Evolutionary conservation across 2,113 vertebrate genomes (phyloP), one percentile per base, ranked within the genome.

Genomic region (Eulemur rufifrons): DNA sequence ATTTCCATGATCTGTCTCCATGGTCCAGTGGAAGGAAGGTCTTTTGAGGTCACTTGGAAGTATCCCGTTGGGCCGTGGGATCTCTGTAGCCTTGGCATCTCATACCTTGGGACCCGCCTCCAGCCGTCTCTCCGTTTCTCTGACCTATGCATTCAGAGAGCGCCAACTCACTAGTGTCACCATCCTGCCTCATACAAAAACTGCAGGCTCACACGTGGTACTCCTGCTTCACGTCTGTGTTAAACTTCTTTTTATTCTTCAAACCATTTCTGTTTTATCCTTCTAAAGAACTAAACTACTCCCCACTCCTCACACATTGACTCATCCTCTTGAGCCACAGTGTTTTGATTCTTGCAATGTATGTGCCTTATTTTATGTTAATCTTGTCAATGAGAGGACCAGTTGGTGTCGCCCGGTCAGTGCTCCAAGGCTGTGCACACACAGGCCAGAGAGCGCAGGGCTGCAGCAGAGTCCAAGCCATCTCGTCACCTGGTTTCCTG

Each of bases 281-380:
- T 86, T 94, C 74, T 89, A 78, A 94, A 9, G 52, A 85, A 73
- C 13, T 64, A 2, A 96, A 86, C 92, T 54, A 0, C 0, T 81
- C 83, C 91, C 37, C 0, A 0, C 74, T 87, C 20, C 29, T 93
- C 77, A 95, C 0, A 0, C 73, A 42, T 14, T 0, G 76, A 93
- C 95, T 96, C 15, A 0, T 80, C 71, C 78, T 68, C 50, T 82
- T 64, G 89, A 97, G 85, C 95, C 93, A 47, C 95, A 50, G 80
- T 95, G 95, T 98, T 98, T 96, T 47, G 98, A 94, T 98, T 98
- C 97, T 97, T 12, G 0, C 91, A 42, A 99, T 99, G 99, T 99
- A 99, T 99, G 99, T 99, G 99, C 99, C 99, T 99, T 99, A 99
- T 99, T 99, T 99, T 99, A 98, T 98, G 96, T 99, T 99, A 98